These are phyloP conservation scores for Agrypnus murinus DNA, from an alignment of 2,888 invertebrate genomes.

Conservation along the genomic window DNA sequence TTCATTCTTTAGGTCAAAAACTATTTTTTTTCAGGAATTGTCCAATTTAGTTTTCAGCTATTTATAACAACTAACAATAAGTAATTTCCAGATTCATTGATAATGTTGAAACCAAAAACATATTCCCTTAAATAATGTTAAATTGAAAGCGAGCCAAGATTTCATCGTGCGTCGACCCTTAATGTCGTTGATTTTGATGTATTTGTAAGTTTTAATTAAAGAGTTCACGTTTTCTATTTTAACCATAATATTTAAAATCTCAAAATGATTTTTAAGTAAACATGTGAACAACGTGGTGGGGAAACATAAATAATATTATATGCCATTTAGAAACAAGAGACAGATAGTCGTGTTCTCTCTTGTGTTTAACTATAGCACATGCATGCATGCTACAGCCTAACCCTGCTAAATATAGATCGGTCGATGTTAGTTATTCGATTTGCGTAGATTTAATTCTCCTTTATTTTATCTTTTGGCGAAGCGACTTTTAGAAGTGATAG, in stretches of 20 bases:
- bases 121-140: background rate
- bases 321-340: slow-evolving; percentile 31
- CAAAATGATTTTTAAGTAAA: background rate
- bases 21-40: too few relatives aligned
- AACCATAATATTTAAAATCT: background rate
- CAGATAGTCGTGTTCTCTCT: slow-evolving; percentile 6
- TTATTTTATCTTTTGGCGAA: slow-evolving; percentile 39
- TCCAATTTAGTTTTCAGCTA: too few relatives aligned
- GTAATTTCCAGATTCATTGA: too few relatives aligned
- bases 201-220: background rate
- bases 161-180: slow-evolving; percentile 2
- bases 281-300: background rate
- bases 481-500: slow-evolving; percentile 27
- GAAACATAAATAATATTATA: slow-evolving; percentile 30
- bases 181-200: background rate
- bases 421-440: slow-evolving; percentile 45
- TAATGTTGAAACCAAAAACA: background rate
- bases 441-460: slow-evolving; percentile 43
- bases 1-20: too few relatives aligned
- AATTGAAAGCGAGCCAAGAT: slow-evolving; percentile 5
- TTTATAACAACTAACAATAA: too few relatives aligned
- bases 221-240: background rate
- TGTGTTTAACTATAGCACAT: slow-evolving; percentile 28
- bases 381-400: slow-evolving; percentile 31
- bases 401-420: slow-evolving; percentile 42